Evolutionary conservation across 2,888 invertebrate species (phyloP).

Genomic region (Helleia helle): DNA sequence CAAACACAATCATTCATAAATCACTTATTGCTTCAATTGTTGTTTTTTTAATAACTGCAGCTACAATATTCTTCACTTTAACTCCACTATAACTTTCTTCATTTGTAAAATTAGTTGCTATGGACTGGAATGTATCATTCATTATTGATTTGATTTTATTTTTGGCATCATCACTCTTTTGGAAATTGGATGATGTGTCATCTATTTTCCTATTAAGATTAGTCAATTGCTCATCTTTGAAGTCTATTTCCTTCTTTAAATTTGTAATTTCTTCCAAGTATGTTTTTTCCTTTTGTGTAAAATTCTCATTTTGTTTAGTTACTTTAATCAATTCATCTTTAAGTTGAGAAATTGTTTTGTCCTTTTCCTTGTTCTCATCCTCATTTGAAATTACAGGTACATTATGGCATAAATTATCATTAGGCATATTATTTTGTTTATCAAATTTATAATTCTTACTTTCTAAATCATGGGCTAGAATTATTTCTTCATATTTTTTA

Average conservation of each 20-base stretch:
- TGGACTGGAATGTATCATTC: slow-evolving; percentile 53
- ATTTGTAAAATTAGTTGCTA: slow-evolving; percentile 43
- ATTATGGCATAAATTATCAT: no score
- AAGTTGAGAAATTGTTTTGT: slow-evolving; percentile 29
- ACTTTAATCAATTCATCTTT: slow-evolving; percentile 30
- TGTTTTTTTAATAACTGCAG: slow-evolving; percentile 46
- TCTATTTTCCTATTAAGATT: slow-evolving; percentile 23
- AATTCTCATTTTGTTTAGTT: slow-evolving; percentile 15
- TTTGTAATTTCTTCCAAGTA: slow-evolving; percentile 27
- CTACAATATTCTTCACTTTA: slow-evolving; percentile 42
- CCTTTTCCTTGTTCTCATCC: slow-evolving; percentile 29
- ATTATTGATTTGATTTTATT: slow-evolving; percentile 42
- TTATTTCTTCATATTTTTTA: slow-evolving; percentile 45
- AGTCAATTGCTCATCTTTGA: slow-evolving; percentile 18
- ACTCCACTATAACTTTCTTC: slow-evolving; percentile 39
- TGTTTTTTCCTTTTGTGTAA: slow-evolving; percentile 19
- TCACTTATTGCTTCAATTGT: slow-evolving; percentile 40
- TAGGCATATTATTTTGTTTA: slow-evolving; percentile 5
- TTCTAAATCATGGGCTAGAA: slow-evolving; percentile 31
- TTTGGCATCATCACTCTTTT: slow-evolving; percentile 16
- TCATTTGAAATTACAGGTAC: slow-evolving; percentile 27
- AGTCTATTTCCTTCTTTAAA: slow-evolving; percentile 25
- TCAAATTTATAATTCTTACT: slow-evolving; percentile 16
- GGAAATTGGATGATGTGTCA: slow-evolving; percentile 15
- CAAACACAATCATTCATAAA: slow-evolving; percentile 13